Percentiles rank a stretch among this genome's conserved stretches.
These are phyloP conservation scores for Drosophila acutilabella DNA, from an alignment of 2,888 invertebrate genomes.

Conservation along the genomic window DNA sequence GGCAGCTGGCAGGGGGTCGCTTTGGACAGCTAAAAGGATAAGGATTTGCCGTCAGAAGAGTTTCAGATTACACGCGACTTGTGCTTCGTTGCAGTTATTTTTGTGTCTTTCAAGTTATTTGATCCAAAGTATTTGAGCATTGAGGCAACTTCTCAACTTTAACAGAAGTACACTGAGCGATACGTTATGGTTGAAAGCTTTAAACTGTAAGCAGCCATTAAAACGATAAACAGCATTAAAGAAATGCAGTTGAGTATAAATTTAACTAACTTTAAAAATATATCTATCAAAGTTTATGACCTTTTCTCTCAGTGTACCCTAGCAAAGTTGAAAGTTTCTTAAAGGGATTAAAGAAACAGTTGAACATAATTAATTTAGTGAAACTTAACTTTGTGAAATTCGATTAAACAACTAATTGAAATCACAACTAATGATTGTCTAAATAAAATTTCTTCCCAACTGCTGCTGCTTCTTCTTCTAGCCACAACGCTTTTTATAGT, in stretches of 20 bases:
- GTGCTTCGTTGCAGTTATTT: constrained; percentile 39
- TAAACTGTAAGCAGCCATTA: no score
- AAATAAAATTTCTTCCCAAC: neutral
- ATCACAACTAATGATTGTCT: constrained; percentile 25
- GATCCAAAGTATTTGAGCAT: constrained; percentile 19
- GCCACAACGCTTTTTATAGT: constrained; percentile 11
- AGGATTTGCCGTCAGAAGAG: constrained; percentile 44
- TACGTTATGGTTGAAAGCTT: no score
- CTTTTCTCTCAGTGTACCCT: neutral
- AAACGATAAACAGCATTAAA: no score
- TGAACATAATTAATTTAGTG: constrained; percentile 13
- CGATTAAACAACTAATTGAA: constrained; percentile 19
- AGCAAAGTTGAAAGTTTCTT: constrained; percentile 11
- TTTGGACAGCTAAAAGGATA: constrained; percentile 11
- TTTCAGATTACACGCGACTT: constrained; percentile 74
- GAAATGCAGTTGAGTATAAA: no score
- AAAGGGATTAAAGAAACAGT: neutral
- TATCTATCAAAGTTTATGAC: no score
- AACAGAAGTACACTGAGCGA: neutral
- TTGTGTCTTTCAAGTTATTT: constrained; percentile 31
- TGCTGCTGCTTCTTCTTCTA: neutral
- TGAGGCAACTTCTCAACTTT: constrained; percentile 3
- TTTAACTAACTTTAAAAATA: no score
- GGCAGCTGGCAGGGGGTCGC: neutral
- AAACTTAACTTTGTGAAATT: constrained; percentile 13